phyloP scores from a whole-genome alignment of 2,113 vertebrate genomes.

The Pleuronectes platessa region DNA sequence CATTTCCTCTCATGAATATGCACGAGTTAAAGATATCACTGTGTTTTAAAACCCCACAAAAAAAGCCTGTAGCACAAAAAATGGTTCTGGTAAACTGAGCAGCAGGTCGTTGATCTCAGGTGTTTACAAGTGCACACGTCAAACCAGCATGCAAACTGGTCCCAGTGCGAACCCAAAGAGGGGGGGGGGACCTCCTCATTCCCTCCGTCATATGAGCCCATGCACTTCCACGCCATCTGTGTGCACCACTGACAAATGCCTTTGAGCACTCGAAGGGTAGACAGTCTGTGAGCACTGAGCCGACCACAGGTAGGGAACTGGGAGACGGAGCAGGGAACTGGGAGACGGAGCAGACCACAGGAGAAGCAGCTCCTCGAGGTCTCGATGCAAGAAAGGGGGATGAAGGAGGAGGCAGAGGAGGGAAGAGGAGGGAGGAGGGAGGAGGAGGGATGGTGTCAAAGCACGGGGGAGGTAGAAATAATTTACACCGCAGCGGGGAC shows the following conservation, averaged over 20 bases:
- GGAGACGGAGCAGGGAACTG: conserved; percentile 32
- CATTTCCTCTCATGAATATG: conserved; percentile 2
- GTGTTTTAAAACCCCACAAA: not conserved
- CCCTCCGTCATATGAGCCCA: conserved; percentile 20
- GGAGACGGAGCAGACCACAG: conserved; percentile 33
- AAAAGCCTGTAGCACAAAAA: not conserved
- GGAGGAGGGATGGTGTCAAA: conserved; percentile 11
- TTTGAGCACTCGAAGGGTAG: conserved; percentile 13
- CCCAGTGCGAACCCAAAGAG: not conserved
- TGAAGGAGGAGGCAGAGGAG: not conserved
- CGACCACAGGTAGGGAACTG: conserved; percentile 11
- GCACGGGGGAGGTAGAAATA: conserved; percentile 16
- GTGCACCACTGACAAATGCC: not conserved
- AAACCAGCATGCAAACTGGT: conserved; percentile 12
- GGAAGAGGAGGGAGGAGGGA: not conserved
- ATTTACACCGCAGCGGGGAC: conserved; percentile 35
- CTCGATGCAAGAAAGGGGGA: conserved; percentile 1
- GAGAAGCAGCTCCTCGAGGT: conserved; percentile 36
- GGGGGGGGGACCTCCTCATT: too few species aligned
- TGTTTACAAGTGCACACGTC: conserved; percentile 46
- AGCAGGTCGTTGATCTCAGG: conserved; percentile 47
- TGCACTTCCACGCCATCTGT: conserved; percentile 37
- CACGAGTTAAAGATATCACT: not conserved
- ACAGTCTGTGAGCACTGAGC: not conserved
- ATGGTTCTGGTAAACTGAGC: too few species aligned